A percentile compares a stretch with the other conserved stretches of the same genome.
Conservation (phyloP, 2,797 vertebrate species). For the Anguilla marmorata region DNA sequence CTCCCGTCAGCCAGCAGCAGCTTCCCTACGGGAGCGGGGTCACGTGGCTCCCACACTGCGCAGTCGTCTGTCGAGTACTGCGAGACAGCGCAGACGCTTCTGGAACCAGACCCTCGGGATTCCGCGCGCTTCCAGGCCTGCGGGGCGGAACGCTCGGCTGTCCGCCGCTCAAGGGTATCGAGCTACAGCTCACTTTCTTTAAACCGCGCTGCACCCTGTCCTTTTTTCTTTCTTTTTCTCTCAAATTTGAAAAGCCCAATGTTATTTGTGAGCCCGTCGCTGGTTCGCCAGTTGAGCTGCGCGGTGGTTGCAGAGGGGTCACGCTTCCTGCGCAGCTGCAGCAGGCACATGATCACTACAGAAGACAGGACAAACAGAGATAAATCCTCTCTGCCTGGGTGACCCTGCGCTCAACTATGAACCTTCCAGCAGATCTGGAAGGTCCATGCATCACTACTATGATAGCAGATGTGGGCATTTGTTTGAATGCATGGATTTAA, state of each 20-base stretch:
- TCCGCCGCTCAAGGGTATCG: neutral
- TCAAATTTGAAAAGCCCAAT: neutral
- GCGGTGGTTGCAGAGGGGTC: too few species aligned
- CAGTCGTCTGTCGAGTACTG: neutral
- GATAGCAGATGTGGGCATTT: neutral
- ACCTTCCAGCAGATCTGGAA: neutral
- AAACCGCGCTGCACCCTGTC: neutral
- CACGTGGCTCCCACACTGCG: neutral
- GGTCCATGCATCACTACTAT: neutral
- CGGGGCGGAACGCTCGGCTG: neutral
- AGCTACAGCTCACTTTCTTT: neutral
- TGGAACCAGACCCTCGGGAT: neutral
- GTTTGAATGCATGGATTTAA: neutral
- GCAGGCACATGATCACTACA: too few species aligned
- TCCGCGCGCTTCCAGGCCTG: neutral
- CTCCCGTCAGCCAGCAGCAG: neutral
- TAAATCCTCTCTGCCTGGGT: neutral
- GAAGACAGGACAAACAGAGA: neutral
- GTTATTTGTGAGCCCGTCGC: too few species aligned
- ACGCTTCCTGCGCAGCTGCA: too few species aligned
- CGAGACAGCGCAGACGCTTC: neutral
- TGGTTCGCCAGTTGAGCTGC: too few species aligned
- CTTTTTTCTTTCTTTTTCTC: neutral
- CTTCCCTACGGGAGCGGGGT: neutral
- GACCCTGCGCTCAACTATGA: neutral